phyloP scores from a whole-genome alignment of 2,113 vertebrate genomes.

The Gobio gobio region DNA sequence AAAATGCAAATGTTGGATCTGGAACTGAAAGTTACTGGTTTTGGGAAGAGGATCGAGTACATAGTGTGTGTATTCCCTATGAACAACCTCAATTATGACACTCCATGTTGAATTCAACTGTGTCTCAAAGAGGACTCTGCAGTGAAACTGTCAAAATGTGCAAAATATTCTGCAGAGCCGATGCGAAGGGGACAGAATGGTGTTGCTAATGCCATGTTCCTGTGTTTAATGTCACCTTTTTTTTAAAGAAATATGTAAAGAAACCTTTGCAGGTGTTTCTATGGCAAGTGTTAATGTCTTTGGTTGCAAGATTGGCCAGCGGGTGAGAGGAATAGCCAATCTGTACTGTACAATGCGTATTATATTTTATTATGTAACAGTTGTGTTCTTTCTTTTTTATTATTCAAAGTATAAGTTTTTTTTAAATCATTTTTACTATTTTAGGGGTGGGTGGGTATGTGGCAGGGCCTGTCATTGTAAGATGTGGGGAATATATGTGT shows the following conservation, averaged over 20 bases:
- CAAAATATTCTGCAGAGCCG: constrained; percentile 42
- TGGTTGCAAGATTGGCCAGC: constrained; percentile 61
- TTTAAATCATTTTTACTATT: constrained; percentile 70
- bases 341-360: constrained; percentile 81
- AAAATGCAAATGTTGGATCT: constrained; percentile 61
- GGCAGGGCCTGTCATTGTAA: constrained; percentile 67
- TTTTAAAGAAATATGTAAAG: constrained; percentile 53
- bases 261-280: constrained; percentile 59
- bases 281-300: constrained; percentile 62
- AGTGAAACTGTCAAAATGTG: constrained; percentile 34
- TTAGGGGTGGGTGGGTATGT: constrained; percentile 69
- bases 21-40: constrained; percentile 54
- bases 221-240: constrained; percentile 47
- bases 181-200: constrained; percentile 44
- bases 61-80: constrained; percentile 49
- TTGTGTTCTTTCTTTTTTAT: constrained; percentile 70
- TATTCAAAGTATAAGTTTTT: constrained; percentile 72
- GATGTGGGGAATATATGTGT: constrained; percentile 73
- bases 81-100: constrained; percentile 53
- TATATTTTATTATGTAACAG: constrained; percentile 80
- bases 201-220: constrained; percentile 52
- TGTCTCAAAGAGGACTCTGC: constrained; percentile 46
- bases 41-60: constrained; percentile 37
- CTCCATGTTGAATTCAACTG: constrained; percentile 49
- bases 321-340: constrained; percentile 64